These are phyloP conservation scores for Garrulus glandarius DNA, from an alignment of 2,797 vertebrate species.

Conservation along the genomic window DNA sequence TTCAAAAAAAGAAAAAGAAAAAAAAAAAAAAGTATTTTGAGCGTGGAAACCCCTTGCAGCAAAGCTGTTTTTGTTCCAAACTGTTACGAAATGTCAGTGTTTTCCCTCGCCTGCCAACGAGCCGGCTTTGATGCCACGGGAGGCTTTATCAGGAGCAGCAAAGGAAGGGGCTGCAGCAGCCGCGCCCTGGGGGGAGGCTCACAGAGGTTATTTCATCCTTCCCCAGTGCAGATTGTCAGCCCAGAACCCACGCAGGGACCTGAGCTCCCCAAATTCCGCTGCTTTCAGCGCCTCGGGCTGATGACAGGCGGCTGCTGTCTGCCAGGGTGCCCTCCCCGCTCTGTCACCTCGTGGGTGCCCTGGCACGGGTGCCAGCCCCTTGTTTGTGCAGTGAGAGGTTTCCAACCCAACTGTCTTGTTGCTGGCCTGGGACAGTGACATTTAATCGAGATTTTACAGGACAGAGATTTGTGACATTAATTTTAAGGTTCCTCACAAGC, in stretches of 20 bases:
- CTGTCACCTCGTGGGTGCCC: not conserved
- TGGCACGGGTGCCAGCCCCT: not conserved
- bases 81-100: constrained; percentile 14
- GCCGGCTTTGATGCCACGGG: not conserved
- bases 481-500: not conserved
- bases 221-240: not conserved
- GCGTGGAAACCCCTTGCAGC: constrained; percentile 36
- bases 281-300: not conserved
- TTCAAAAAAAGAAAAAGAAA: not conserved
- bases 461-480: not conserved
- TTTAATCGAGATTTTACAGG: not conserved
- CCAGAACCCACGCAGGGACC: not conserved
- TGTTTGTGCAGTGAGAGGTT: not conserved
- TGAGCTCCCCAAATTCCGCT: not conserved
- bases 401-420: not conserved
- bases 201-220: not conserved
- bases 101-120: constrained; percentile 7
- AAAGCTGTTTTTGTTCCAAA: constrained; percentile 28
- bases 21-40: not conserved
- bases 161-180: not conserved
- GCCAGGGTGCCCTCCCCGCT: not conserved
- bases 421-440: not conserved
- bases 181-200: accelerated
- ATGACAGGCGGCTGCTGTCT: not conserved
- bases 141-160: not conserved